Evolutionary conservation across 2,797 vertebrate species (phyloP).

Genomic region (Anniella stebbinsi): DNA sequence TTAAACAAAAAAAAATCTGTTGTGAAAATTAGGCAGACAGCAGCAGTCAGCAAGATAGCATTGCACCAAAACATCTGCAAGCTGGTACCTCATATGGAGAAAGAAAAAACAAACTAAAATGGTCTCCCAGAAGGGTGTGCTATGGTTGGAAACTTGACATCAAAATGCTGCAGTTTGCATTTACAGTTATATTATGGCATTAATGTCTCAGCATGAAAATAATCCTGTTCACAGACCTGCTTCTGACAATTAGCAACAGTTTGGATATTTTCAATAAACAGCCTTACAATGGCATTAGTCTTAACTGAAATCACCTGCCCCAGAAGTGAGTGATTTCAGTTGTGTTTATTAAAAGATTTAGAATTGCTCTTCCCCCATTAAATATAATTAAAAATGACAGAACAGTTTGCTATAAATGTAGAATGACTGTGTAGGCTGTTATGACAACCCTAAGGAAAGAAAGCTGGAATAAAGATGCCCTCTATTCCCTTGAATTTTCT

Average conservation of each 20-base stretch:
- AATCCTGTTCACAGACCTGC: slow-evolving; percentile 63
- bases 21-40: too few relatives aligned
- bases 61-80: not conserved
- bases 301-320: slow-evolving; percentile 24
- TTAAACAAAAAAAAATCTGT: not conserved
- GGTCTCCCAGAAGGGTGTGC: not conserved
- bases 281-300: not conserved
- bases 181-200: slow-evolving; percentile 68
- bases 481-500: slow-evolving; percentile 19
- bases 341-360: slow-evolving; percentile 27
- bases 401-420: not conserved
- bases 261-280: slow-evolving; percentile 8
- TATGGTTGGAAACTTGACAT: not conserved
- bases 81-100: not conserved
- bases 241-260: slow-evolving; percentile 59
- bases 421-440: slow-evolving; percentile 1
- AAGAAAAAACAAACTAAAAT: not conserved
- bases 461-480: not conserved
- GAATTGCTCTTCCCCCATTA: not conserved
- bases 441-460: not conserved
- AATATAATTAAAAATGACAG: slow-evolving; percentile 23
- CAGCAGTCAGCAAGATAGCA: not conserved
- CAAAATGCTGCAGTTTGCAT: slow-evolving; percentile 30
- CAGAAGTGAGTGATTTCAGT: slow-evolving; percentile 28
- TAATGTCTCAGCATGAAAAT: slow-evolving; percentile 73